Conservation (phyloP, 2,888 invertebrate species). For the Endomychus coccineus region DNA sequence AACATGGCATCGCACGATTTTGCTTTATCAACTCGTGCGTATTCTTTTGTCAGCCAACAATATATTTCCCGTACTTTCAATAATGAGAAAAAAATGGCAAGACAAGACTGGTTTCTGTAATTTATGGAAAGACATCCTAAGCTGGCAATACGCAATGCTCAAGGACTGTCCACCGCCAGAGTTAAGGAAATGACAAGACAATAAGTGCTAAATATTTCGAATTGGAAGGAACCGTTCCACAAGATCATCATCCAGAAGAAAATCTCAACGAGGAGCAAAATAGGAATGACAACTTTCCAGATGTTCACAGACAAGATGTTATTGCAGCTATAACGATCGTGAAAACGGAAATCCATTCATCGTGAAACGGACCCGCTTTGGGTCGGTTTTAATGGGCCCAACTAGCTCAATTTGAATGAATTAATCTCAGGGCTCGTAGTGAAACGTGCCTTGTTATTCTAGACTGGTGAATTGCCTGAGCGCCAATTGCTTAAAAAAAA, state of each 20-base stretch:
- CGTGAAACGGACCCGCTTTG: too few species aligned
- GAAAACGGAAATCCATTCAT: neutral
- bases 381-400: too few species aligned
- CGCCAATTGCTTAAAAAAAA: too few species aligned
- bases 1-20: too few species aligned
- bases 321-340: neutral
- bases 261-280: neutral
- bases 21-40: too few species aligned
- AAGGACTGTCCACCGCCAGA: constrained; percentile 1
- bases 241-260: neutral
- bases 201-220: constrained; percentile 1
- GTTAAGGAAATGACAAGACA: neutral
- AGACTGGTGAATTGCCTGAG: too few species aligned
- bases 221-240: neutral
- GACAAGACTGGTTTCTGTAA: neutral
- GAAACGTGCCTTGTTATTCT: too few species aligned
- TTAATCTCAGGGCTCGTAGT: too few species aligned
- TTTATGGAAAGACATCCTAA: neutral
- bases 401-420: too few species aligned
- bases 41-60: too few species aligned
- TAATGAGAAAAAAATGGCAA: too few species aligned
- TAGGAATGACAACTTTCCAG: neutral
- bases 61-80: too few species aligned
- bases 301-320: neutral
- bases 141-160: neutral